Evolutionary conservation across 2,888 invertebrate species (phyloP).

Genomic region (Pseudococcus viburni): DNA sequence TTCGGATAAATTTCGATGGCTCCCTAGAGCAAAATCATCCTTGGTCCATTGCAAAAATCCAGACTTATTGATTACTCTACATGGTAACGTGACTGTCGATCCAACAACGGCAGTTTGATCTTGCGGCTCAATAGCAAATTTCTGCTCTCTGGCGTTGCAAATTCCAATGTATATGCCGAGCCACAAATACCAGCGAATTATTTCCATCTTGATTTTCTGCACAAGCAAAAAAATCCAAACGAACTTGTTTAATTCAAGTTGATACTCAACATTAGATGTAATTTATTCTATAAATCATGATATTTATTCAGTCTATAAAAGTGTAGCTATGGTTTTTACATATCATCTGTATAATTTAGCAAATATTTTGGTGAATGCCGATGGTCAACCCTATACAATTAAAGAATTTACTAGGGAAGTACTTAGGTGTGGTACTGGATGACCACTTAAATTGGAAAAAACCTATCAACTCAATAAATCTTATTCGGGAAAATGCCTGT

Average conservation of each 20-base stretch:
- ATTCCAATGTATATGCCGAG: constrained; percentile 69
- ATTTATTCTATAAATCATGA: too few relatives aligned
- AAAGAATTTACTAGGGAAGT: too few relatives aligned
- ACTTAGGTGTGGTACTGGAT: too few relatives aligned
- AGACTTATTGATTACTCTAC: constrained; percentile 88
- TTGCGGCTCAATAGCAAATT: constrained; percentile 92
- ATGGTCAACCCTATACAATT: too few relatives aligned
- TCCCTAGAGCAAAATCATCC: constrained; percentile 95
- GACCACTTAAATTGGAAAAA: too few relatives aligned
- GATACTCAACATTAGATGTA: too few relatives aligned
- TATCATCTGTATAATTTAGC: too few relatives aligned
- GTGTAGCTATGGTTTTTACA: too few relatives aligned
- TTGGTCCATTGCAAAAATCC: constrained; percentile 97
- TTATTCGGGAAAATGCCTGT: too few relatives aligned
- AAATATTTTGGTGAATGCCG: too few relatives aligned
- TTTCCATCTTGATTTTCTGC: constrained; percentile 59
- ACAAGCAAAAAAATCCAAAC: background rate
- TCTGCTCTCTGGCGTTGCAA: constrained; percentile 75
- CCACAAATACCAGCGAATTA: constrained; percentile 59
- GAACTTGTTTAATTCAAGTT: background rate
- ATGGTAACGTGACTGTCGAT: constrained; percentile 89
- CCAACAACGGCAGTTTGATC: constrained; percentile 92
- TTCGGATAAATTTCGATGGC: constrained; percentile 89
- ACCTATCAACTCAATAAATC: too few relatives aligned
- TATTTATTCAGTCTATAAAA: too few relatives aligned